Evolutionary conservation across 1,140 invertebrate species (phyloP).

Genomic region (Drosophila ambigua): DNA sequence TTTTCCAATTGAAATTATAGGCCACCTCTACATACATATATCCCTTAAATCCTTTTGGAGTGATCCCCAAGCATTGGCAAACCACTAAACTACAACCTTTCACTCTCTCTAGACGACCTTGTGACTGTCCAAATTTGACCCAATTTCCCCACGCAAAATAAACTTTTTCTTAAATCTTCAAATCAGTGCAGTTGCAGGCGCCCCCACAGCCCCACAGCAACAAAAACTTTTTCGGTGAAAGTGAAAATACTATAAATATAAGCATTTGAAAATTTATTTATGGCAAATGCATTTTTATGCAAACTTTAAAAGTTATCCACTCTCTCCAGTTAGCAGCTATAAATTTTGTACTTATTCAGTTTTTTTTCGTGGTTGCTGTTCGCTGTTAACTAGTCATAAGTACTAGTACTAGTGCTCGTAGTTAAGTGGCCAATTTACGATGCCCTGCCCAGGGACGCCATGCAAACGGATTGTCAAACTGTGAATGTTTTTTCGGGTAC

Average conservation of each 20-base stretch:
- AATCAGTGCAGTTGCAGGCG: conserved; percentile 41
- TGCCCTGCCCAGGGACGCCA: not conserved
- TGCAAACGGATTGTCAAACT: conserved; percentile 10
- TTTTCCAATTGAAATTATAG: not conserved
- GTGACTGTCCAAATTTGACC: conserved; percentile 5
- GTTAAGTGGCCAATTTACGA: conserved; percentile 51
- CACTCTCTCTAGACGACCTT: conserved; percentile 14
- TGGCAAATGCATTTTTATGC: conserved; percentile 1
- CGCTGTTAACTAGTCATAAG: conserved; percentile 23
- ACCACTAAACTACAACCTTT: not conserved
- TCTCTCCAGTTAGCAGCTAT: no score
- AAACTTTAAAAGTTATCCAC: conserved; percentile 34
- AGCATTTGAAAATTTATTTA: conserved; percentile 38
- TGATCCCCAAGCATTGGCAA: not conserved
- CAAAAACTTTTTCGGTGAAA: conserved; percentile 4
- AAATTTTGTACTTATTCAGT: not conserved
- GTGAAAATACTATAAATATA: conserved; percentile 40
- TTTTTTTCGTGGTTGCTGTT: not conserved
- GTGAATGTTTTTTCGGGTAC: conserved; percentile 9
- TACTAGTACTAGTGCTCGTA: not conserved
- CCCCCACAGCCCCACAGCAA: not conserved
- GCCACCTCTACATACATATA: conserved; percentile 17
- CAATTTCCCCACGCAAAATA: conserved; percentile 7
- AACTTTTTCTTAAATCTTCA: conserved; percentile 37
- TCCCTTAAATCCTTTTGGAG: not conserved